Base-by-base conservation (phyloP, 1,140 invertebrate species). In the Diploscapter pachys region DNA sequence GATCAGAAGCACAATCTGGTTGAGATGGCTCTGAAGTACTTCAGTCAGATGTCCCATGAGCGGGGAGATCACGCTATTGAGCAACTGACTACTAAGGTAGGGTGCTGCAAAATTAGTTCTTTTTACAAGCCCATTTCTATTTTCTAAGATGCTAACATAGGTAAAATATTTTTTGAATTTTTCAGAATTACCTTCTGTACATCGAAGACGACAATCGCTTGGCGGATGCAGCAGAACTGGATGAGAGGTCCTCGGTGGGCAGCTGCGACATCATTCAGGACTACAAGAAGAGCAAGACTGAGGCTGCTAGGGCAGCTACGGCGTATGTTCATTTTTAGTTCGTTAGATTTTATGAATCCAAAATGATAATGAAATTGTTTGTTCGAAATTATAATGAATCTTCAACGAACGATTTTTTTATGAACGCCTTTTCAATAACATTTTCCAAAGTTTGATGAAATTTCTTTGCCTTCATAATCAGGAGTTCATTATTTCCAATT, bases 201-300 rank as follows among this genome's bases (percentile, higher is more conserved):
- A 86, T 93, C 73, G 91, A 91, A 54, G 87, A 89, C 56, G 90
- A 92, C 80, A 91, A 92, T 81, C 90, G 89, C 52, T 87, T 94
- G n/a, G 91, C 92, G 78, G 92, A 93, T 86, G 92, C 91, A 85
- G 89, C 89, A 54, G 91, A 92, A 76, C 87, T 93, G 80, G 91
- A 91, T 49, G 86, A 86, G 52, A 88, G 88, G 53, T 89, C 89
- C 8, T 89, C 90, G 63, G 86, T 90, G 2, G 89, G 90, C 75
- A 90, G 92, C 83, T 91, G 91, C 3, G 91, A 92, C 78, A 89
- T 92, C 61, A 90, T 93, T 5, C 91, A 91, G 81, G 92, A 93
- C 84, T 93, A 93, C 87, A 92, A 92, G 80, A 91, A 90, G 79
- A 85, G 63, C 56, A 67, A 67, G 55, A 74, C 68, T 9, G 73